Percentiles rank a stretch among this genome's conserved stretches.
Conservation (phyloP, 2,888 invertebrate genomes). For the Antheraea assamensis region DNA sequence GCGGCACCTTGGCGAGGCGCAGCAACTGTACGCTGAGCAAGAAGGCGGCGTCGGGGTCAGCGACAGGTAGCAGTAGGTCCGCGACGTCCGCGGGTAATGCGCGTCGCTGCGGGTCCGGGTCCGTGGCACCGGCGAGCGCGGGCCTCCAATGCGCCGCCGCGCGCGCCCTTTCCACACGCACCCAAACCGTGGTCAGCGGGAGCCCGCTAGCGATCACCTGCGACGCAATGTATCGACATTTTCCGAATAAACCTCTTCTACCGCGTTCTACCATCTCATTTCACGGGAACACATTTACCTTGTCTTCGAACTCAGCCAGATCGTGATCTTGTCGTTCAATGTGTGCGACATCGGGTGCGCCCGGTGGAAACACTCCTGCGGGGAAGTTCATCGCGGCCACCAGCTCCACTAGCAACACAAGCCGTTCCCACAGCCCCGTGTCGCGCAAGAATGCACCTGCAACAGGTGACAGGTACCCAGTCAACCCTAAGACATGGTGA, state of each 20-base stretch:
- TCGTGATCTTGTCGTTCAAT: neutral
- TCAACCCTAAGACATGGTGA: neutral
- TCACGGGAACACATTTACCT: conserved; percentile 25
- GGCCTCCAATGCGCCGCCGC: conserved; percentile 88
- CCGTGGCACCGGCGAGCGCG: conserved; percentile 81
- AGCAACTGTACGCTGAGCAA: conserved; percentile 83
- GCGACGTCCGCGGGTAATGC: conserved; percentile 85
- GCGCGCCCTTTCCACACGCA: conserved; percentile 88
- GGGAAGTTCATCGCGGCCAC: conserved; percentile 86
- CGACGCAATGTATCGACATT: neutral
- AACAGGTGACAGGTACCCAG: neutral
- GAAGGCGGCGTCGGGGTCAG: conserved; percentile 81
- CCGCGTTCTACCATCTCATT: neutral
- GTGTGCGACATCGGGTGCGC: conserved; percentile 25
- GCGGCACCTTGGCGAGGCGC: conserved; percentile 55
- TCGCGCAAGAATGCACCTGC: conserved; percentile 76
- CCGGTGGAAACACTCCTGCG: conserved; percentile 45
- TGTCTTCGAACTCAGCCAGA: conserved; percentile 38
- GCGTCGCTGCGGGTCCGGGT: conserved; percentile 84
- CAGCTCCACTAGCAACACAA: conserved; percentile 87
- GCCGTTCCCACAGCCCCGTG: conserved; percentile 88
- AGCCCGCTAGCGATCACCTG: conserved; percentile 78
- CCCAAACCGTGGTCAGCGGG: conserved; percentile 88
- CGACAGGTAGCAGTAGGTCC: conserved; percentile 87
- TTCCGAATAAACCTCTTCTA: neutral